Percentiles rank a stretch among this genome's conserved stretches.
Conservation (phyloP, 2,113 vertebrate genomes). For the Puntigrus tetrazona region DNA sequence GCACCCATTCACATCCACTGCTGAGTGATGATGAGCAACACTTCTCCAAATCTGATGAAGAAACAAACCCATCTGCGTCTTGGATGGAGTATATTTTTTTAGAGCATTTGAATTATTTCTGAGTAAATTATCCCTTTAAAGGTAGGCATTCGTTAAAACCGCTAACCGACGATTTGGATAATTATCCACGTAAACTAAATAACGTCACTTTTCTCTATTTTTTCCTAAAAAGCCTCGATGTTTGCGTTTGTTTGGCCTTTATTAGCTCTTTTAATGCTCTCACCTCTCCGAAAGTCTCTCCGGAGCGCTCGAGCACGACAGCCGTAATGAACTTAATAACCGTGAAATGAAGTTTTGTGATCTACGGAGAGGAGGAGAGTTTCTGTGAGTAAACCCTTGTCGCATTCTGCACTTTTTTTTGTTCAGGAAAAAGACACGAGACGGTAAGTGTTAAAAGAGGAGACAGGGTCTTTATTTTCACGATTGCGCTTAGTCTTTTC, state of each 20-base stretch:
- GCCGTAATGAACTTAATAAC: conserved; percentile 76
- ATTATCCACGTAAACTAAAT: not conserved
- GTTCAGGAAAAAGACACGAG: not conserved
- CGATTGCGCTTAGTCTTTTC: not conserved
- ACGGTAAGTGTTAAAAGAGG: not conserved
- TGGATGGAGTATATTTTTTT: not conserved
- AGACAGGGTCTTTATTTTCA: conserved; percentile 5
- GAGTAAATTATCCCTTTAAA: not conserved
- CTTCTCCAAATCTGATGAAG: not conserved
- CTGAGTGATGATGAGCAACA: not conserved
- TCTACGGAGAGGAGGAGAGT: conserved; percentile 63
- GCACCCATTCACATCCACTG: too few relatives aligned
- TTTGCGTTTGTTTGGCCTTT: conserved; percentile 37
- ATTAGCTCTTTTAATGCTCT: conserved; percentile 65
- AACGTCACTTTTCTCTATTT: not conserved
- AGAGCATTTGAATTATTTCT: not conserved
- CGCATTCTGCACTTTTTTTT: conserved; percentile 60
- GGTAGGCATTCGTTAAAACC: not conserved
- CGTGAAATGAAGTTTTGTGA: conserved; percentile 79
- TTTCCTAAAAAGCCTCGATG: not conserved
- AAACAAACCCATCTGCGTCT: not conserved
- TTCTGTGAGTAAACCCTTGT: conserved; percentile 58
- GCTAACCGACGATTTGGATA: too few relatives aligned
- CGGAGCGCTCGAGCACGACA: conserved; percentile 67
- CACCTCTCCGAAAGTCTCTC: conserved; percentile 68